A percentile compares a stretch with the other conserved stretches of the same genome.
phyloP scores from a whole-genome alignment of 2,113 vertebrate species.

The Syngnathoides biaculeatus region DNA sequence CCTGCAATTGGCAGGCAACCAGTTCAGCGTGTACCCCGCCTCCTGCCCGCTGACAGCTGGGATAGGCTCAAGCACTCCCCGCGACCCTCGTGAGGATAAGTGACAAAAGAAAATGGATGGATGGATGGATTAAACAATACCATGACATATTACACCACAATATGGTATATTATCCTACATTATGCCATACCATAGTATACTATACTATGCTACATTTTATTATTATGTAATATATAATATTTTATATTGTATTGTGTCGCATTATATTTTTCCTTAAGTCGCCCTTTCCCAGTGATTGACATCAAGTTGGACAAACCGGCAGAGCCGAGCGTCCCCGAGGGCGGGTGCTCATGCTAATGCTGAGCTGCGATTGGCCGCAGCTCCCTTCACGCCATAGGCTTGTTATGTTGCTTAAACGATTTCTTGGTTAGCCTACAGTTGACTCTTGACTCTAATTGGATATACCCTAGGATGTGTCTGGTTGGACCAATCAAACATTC shows the following conservation, averaged over 20 bases:
- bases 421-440: conserved; percentile 72
- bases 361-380: conserved; percentile 54
- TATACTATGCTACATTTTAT: background rate
- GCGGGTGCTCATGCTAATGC: conserved; percentile 72
- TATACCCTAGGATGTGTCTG: conserved; percentile 60
- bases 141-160: background rate
- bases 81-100: too few relatives aligned
- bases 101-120: too few relatives aligned
- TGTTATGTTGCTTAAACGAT: conserved; percentile 70
- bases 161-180: too few relatives aligned
- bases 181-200: too few relatives aligned
- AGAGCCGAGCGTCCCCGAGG: conserved; percentile 66
- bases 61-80: too few relatives aligned
- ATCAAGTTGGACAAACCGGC: conserved; percentile 74
- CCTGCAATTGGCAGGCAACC: too few relatives aligned
- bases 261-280: conserved; percentile 41
- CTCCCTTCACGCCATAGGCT: conserved; percentile 73
- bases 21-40: too few relatives aligned
- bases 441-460: conserved; percentile 65
- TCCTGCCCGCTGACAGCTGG: too few relatives aligned
- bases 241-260: background rate
- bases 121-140: too few relatives aligned
- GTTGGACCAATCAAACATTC: conserved; percentile 72
- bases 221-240: background rate
- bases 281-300: conserved; percentile 64